Percentiles rank a stretch among this genome's conserved stretches.
These are phyloP conservation scores for Dryobotodes eremita DNA, from an alignment of 2,888 invertebrate genomes.

Conservation along the genomic window DNA sequence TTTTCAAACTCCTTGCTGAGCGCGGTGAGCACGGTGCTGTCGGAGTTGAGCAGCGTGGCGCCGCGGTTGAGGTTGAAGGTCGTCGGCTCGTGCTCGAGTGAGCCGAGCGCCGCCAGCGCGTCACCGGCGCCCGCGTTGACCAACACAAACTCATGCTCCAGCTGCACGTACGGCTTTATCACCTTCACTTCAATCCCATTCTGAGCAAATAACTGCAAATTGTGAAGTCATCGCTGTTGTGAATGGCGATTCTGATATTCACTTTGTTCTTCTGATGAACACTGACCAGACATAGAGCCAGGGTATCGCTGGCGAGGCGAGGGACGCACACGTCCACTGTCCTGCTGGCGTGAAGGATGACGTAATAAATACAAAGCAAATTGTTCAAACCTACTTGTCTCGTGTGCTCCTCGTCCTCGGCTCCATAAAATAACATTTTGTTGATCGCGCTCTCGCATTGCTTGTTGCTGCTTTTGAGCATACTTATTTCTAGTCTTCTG, in stretches of 20 bases:
- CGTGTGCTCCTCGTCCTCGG: constrained; percentile 70
- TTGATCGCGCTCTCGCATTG: constrained; percentile 71
- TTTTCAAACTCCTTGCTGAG: constrained; percentile 80
- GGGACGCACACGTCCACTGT: constrained; percentile 82
- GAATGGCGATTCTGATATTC: constrained; percentile 76
- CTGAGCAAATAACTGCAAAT: constrained; percentile 71
- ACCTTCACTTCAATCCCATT: constrained; percentile 79
- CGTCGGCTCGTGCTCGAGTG: constrained; percentile 76
- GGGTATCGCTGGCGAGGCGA: constrained; percentile 75
- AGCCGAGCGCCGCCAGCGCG: constrained; percentile 79
- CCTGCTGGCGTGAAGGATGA: constrained; percentile 76
- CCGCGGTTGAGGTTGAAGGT: constrained; percentile 76
- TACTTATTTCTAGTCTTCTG: constrained; percentile 41
- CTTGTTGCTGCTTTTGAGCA: constrained; percentile 44
- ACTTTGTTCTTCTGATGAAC: constrained; percentile 73
- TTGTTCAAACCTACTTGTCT: constrained; percentile 78
- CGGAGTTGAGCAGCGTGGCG: constrained; percentile 79
- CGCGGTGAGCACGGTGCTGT: constrained; percentile 70
- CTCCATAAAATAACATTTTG: constrained; percentile 81
- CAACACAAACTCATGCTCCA: constrained; percentile 82
- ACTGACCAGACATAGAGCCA: constrained; percentile 76
- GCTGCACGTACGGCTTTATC: constrained; percentile 70
- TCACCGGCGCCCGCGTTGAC: constrained; percentile 74
- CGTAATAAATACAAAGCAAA: constrained; percentile 78
- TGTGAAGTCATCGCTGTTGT: constrained; percentile 72